Percentiles rank a stretch among this genome's conserved stretches.
phyloP scores from a whole-genome alignment of 1,140 invertebrate species.

The Neodiprion fabricii region DNA sequence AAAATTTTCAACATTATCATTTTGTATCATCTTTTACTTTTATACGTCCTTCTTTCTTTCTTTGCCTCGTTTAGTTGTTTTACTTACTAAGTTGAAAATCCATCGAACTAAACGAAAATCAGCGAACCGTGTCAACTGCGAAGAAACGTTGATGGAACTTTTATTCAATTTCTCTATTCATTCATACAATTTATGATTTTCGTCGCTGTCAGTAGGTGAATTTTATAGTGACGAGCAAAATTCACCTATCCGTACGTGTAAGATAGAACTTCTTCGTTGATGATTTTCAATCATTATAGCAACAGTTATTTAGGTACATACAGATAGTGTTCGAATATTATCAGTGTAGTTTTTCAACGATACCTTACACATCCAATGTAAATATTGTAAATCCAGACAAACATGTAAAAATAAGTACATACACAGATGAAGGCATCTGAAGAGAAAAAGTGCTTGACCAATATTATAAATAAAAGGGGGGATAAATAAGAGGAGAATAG shows the following conservation, averaged over 20 bases:
- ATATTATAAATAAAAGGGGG: constrained; percentile 18
- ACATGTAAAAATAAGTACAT: constrained; percentile 30
- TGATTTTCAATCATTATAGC: neutral
- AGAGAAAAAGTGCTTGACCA: constrained; percentile 35
- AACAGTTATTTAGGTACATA: constrained; percentile 12
- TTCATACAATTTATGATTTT: too few relatives aligned
- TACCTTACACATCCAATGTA: constrained; percentile 26
- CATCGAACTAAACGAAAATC: too few relatives aligned
- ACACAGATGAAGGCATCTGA: constrained; percentile 16
- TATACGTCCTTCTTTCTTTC: too few relatives aligned
- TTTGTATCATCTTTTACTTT: too few relatives aligned
- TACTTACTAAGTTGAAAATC: too few relatives aligned
- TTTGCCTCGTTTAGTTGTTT: too few relatives aligned
- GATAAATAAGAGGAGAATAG: constrained; percentile 2
- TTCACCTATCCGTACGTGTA: constrained; percentile 9
- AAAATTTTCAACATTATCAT: too few relatives aligned
- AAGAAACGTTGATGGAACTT: too few relatives aligned
- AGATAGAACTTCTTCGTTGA: neutral
- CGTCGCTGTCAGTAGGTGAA: too few relatives aligned
- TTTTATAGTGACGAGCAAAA: too few relatives aligned
- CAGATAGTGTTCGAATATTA: neutral
- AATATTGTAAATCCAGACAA: constrained; percentile 38
- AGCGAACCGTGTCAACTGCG: too few relatives aligned
- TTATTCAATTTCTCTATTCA: too few relatives aligned
- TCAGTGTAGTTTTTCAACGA: neutral